Conservation (phyloP, 2,113 vertebrate species). For the Eptesicus fuscus region DNA sequence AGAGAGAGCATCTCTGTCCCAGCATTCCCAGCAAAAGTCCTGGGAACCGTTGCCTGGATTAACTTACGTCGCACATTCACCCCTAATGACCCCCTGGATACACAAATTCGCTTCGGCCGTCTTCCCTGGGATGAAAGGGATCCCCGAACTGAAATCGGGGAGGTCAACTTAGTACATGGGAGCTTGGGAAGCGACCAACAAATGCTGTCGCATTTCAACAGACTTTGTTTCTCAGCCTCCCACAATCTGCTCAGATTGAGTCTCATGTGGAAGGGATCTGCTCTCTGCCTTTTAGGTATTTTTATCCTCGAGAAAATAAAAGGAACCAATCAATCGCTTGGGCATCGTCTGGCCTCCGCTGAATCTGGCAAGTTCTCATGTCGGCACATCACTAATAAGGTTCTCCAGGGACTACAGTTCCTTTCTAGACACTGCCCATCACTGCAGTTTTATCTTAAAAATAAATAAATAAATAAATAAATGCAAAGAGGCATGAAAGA, state of each 20-base stretch:
- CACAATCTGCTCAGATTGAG: background rate
- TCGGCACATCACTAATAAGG: background rate
- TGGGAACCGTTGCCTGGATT: background rate
- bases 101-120: background rate
- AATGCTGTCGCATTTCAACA: background rate
- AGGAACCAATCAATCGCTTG: background rate
- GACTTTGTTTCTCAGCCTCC: background rate
- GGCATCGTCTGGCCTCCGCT: background rate
- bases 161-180: background rate
- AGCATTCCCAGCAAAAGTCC: background rate
- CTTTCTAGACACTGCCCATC: background rate
- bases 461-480: too few relatives aligned
- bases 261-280: background rate
- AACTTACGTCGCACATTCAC: background rate
- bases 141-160: background rate
- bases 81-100: background rate
- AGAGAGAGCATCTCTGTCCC: background rate
- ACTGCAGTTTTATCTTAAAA: background rate
- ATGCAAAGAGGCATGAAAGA: background rate
- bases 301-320: constrained; percentile 19
- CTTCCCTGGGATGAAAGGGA: background rate
- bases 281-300: background rate
- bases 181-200: background rate
- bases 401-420: background rate
- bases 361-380: background rate